Conservation (phyloP, 2,113 vertebrate species). For the Megatriorchis doriae region DNA sequence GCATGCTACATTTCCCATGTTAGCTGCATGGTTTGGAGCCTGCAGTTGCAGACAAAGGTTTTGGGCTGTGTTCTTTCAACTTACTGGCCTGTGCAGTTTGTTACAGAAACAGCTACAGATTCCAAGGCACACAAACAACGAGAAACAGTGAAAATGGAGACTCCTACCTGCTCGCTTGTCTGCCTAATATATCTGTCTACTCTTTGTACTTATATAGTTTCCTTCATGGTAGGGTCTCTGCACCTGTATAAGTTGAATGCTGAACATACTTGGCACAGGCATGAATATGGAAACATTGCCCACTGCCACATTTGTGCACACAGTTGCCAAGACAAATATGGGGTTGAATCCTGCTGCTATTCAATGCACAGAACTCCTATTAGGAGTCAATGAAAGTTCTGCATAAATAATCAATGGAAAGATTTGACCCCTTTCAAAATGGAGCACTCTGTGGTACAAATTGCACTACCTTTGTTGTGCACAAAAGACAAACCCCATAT, state of each 20-base stretch:
- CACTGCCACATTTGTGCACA: not conserved
- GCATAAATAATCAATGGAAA: not conserved
- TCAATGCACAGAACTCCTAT: not conserved
- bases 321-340: not conserved
- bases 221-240: not conserved
- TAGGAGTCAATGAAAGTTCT: not conserved
- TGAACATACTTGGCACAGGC: not conserved
- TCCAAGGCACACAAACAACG: not conserved
- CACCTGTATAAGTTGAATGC: not conserved
- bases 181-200: not conserved
- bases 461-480: not conserved
- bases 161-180: not conserved
- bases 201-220: not conserved
- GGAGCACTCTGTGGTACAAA: not conserved
- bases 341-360: not conserved
- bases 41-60: not conserved
- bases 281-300: not conserved
- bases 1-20: slow-evolving; percentile 46
- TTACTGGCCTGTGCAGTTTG: not conserved
- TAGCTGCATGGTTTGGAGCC: slow-evolving; percentile 23
- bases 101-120: not conserved
- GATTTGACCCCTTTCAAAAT: not conserved
- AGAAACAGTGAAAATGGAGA: not conserved
- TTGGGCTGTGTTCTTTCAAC: not conserved
- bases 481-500: not conserved